A percentile compares a stretch with the other conserved stretches of the same genome.
phyloP scores from a whole-genome alignment of 92 coral and sea anemone genomes.

The Phenganax subtilis region DNA sequence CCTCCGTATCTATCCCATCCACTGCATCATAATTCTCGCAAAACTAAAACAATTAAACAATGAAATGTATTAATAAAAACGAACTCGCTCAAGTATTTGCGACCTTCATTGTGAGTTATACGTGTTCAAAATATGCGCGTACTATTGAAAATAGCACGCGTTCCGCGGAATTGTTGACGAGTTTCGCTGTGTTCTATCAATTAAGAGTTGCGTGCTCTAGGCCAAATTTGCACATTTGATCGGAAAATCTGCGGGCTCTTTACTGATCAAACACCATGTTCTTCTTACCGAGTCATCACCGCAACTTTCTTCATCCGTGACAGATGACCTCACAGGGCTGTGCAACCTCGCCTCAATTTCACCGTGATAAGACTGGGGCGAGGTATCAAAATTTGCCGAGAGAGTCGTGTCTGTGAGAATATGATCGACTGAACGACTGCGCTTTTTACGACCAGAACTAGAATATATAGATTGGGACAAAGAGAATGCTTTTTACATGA shows the following conservation, averaged over 20 bases:
- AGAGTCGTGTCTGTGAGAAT: not conserved
- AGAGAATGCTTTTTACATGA: not conserved
- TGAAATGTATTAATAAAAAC: not conserved
- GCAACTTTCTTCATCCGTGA: conserved; percentile 74
- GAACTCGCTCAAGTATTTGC: not conserved
- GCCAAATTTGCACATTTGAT: no score
- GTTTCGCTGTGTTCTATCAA: no score
- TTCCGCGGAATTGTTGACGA: not conserved
- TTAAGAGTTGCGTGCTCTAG: no score
- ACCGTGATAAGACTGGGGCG: conserved; percentile 1
- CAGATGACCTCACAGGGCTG: conserved; percentile 60
- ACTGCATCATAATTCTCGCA: conserved; percentile 54
- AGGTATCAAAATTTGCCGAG: conserved; percentile 9
- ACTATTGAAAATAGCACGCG: no score
- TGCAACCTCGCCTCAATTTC: conserved; percentile 37
- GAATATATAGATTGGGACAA: not conserved
- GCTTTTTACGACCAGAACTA: conserved; percentile 19
- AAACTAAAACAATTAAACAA: conserved; percentile 34
- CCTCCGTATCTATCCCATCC: conserved; percentile 45
- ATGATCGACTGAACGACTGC: conserved; percentile 26
- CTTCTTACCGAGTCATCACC: conserved; percentile 72
- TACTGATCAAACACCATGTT: not conserved
- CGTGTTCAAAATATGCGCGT: no score
- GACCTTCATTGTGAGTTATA: no score
- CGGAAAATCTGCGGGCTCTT: no score